Percentiles rank a stretch among this genome's conserved stretches.
Evolutionary conservation across 2,113 vertebrate genomes (phyloP).

Genomic region (Egretta garzetta): DNA sequence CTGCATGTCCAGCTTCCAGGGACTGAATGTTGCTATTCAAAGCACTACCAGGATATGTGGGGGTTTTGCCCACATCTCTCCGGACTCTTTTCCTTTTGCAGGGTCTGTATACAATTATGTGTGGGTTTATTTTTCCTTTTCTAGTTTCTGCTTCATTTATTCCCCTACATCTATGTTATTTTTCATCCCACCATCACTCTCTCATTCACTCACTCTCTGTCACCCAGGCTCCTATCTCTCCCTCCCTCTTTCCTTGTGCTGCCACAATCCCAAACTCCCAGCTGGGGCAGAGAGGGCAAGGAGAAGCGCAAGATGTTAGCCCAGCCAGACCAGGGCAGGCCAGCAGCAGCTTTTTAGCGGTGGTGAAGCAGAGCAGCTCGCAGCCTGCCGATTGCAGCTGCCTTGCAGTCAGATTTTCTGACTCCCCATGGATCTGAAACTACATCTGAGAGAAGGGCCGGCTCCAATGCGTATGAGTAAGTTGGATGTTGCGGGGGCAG

Average conservation of each 20-base stretch:
- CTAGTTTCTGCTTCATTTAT: background rate
- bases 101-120: background rate
- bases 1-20: background rate
- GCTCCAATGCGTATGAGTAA: background rate
- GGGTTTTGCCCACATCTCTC: background rate
- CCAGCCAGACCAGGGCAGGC: background rate
- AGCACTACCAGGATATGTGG: background rate
- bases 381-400: background rate
- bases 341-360: background rate
- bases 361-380: background rate
- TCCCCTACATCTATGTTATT: background rate
- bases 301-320: background rate
- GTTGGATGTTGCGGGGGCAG: background rate
- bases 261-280: background rate
- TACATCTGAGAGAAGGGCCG: background rate
- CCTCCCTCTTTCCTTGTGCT: rapidly evolving
- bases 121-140: background rate
- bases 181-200: background rate
- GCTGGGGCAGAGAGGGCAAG: background rate
- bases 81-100: background rate
- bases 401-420: background rate
- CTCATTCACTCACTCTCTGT: background rate
- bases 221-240: rapidly evolving
- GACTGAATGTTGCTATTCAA: background rate
- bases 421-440: background rate